Evolutionary conservation across 2,113 vertebrate species (phyloP).

Genomic region (Callopanchax toddi): DNA sequence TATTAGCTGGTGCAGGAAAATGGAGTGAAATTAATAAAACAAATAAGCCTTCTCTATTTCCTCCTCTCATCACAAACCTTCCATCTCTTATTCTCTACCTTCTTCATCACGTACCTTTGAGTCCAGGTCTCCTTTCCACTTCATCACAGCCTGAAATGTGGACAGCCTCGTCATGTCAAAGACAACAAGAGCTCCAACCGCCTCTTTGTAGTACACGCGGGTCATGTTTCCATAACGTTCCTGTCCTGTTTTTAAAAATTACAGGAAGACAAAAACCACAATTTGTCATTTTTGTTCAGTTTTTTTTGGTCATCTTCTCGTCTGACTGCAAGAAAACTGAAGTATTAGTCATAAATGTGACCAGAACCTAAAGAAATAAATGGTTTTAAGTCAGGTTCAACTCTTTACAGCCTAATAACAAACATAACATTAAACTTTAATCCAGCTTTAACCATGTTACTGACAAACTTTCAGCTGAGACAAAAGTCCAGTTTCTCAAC

Average conservation of each 20-base stretch:
- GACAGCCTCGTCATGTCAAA: conserved; percentile 84
- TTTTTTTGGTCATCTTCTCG: not conserved
- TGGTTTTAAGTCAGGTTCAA: not conserved
- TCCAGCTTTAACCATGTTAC: too few species aligned
- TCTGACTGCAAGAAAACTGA: not conserved
- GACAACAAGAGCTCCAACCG: conserved; percentile 83
- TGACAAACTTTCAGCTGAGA: too few species aligned
- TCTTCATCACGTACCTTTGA: conserved; percentile 69
- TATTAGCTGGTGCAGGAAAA: too few species aligned
- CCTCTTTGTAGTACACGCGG: conserved; percentile 85
- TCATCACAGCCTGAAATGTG: conserved; percentile 83
- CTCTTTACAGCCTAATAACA: too few species aligned
- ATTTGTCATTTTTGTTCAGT: not conserved
- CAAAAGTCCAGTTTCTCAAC: too few species aligned
- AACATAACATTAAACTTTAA: too few species aligned
- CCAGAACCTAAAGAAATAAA: not conserved
- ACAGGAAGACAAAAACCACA: not conserved
- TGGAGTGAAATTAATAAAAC: too few species aligned
- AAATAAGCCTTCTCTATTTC: too few species aligned
- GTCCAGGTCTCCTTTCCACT: conserved; percentile 86
- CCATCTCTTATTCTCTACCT: not conserved
- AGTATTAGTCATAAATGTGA: not conserved
- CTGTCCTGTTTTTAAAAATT: conserved; percentile 73
- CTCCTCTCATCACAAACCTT: not conserved
- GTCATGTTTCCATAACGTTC: conserved; percentile 88